Evolutionary conservation across 1,140 invertebrate species (phyloP).

Genomic region (Pteromalus puparum): DNA sequence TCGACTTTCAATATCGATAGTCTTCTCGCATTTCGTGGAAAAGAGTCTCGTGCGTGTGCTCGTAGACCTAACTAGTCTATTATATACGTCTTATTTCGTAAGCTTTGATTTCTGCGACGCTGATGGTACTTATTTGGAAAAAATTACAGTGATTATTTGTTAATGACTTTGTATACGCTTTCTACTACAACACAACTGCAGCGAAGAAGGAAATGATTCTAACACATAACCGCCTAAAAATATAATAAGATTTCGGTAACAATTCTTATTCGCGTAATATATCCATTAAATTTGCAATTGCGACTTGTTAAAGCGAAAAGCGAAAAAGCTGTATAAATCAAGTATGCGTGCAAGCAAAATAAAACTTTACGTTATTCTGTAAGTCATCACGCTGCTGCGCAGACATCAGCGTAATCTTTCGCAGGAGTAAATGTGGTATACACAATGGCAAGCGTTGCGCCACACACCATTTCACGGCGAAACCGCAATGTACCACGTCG

Average conservation of each 20-base stretch:
- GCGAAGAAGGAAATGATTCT: too few relatives aligned
- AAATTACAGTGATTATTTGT: not conserved
- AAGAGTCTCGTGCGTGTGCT: not conserved
- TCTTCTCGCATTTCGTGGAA: constrained; percentile 37
- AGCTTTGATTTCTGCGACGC: not conserved
- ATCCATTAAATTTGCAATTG: not conserved
- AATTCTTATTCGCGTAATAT: too few relatives aligned
- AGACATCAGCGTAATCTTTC: not conserved
- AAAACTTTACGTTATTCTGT: constrained; percentile 14
- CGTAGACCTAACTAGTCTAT: not conserved
- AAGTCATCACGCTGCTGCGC: not conserved
- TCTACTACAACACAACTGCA: too few relatives aligned
- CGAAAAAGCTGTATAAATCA: not conserved
- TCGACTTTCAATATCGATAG: constrained; percentile 26
- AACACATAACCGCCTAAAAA: too few relatives aligned
- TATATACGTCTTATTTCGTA: not conserved
- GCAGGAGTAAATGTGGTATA: not conserved
- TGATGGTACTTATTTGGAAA: too few relatives aligned
- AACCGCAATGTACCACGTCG: not conserved
- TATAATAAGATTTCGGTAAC: too few relatives aligned
- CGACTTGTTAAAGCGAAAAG: not conserved
- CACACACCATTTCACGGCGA: not conserved
- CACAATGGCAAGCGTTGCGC: not conserved
- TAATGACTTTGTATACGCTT: not conserved
- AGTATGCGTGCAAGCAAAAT: constrained; percentile 10